phyloP scores from a whole-genome alignment of 2,797 vertebrate genomes.

The Melanotaenia maccullochi region DNA sequence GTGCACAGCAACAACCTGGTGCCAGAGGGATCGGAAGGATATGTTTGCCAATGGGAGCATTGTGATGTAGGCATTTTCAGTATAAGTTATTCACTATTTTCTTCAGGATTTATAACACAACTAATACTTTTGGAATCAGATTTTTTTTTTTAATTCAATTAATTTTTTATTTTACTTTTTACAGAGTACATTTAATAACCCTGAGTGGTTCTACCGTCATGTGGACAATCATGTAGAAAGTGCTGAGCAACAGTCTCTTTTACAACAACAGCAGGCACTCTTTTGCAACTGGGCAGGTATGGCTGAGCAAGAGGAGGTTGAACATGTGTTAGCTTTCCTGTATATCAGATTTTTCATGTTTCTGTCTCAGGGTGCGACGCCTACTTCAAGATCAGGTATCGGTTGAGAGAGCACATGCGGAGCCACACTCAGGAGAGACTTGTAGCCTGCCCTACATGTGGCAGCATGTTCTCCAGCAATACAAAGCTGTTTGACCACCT shows the following conservation, averaged over 20 bases:
- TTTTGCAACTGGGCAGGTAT: constrained; percentile 83
- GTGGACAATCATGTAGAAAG: constrained; percentile 84
- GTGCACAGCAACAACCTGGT: constrained; percentile 78
- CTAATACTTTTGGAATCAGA: too few species aligned
- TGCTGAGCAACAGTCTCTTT: constrained; percentile 78
- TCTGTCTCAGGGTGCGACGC: constrained; percentile 73
- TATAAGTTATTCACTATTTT: not conserved
- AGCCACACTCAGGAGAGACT: constrained; percentile 80
- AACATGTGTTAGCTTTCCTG: not conserved
- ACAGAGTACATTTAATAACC: constrained; percentile 85
- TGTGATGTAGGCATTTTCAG: constrained; percentile 78
- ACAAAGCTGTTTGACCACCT: constrained; percentile 84
- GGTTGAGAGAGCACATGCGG: constrained; percentile 81
- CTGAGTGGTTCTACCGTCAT: constrained; percentile 86
- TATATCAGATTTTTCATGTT: not conserved
- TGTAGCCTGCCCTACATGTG: constrained; percentile 81
- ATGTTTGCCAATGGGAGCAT: constrained; percentile 83
- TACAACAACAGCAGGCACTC: constrained; percentile 81
- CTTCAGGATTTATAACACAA: not conserved
- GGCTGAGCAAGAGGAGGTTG: not conserved
- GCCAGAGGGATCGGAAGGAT: constrained; percentile 74
- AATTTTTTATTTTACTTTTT: not conserved
- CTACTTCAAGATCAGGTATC: constrained; percentile 81
- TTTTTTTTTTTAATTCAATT: not conserved
- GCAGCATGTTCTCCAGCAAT: constrained; percentile 85